Percentiles rank a stretch among this genome's conserved stretches.
phyloP scores from a whole-genome alignment of 2,113 vertebrate genomes.

The Antigone vipio region DNA sequence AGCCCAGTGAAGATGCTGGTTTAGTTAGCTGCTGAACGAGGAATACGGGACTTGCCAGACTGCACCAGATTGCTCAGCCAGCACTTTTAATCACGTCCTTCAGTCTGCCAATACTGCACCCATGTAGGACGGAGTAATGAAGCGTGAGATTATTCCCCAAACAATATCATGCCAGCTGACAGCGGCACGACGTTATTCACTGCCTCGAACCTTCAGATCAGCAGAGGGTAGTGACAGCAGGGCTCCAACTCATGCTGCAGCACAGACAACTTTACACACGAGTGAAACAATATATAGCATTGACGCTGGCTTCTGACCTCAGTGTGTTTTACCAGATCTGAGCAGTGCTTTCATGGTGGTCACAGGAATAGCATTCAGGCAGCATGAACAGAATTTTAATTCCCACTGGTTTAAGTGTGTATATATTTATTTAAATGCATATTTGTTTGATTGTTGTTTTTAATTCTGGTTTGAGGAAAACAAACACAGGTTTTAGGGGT shows the following conservation, averaged over 20 bases:
- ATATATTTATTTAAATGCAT: not conserved
- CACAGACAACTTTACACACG: not conserved
- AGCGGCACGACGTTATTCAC: not conserved
- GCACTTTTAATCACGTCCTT: not conserved
- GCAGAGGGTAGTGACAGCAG: not conserved
- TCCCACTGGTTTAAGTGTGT: not conserved
- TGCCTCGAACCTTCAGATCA: not conserved
- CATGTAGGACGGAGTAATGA: not conserved
- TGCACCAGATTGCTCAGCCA: not conserved
- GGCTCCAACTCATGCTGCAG: not conserved
- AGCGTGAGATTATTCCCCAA: not conserved
- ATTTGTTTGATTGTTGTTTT: not conserved
- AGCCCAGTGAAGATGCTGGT: not conserved
- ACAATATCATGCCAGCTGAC: not conserved
- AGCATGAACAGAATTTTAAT: not conserved
- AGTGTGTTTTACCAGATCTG: not conserved
- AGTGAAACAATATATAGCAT: not conserved
- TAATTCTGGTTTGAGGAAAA: not conserved
- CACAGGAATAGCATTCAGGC: not conserved
- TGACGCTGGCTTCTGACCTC: not conserved
- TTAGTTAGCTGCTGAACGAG: not conserved
- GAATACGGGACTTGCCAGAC: not conserved
- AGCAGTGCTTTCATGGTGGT: not conserved
- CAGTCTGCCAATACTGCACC: not conserved
- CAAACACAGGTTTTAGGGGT: not conserved